Base-by-base conservation (phyloP, 2,113 vertebrate species). In the Lophochroa leadbeateri region DNA sequence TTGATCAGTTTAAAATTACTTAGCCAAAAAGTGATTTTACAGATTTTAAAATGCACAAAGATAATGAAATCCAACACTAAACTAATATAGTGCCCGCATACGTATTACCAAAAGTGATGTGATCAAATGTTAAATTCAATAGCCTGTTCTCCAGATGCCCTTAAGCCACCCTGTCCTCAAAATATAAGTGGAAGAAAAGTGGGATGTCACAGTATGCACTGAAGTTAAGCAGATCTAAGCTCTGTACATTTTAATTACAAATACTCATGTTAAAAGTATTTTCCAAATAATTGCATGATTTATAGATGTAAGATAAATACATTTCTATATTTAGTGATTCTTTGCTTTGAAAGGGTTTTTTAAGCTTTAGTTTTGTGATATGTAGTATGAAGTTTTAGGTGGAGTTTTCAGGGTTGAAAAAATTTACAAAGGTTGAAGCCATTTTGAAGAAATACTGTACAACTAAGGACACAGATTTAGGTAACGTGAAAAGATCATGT, bases 231-330 rank as follows among this genome's bases (percentile, higher is more conserved):
- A 95, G 93, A 89, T 92, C 55, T 94, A 64, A 79, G 39, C 25
- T 86, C 68, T 91, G 64, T 77, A 91, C 77, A 35, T 94, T 86
- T 94, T 94, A 94, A 94, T 95, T 95, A 86, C 80, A 47, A 88
- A 81, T 86, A 82, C 58, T 94, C 23, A 63, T 41, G 60, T 91
- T 94, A 79, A 82, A 95, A 95, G 55, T 90, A 92, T 95, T 91
- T 96, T 95, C 92, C 77, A 96, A 96, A 96, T 96, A 96, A 88
- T 94, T 95, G 7, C 52, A 79, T 89, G 72, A 95, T 93, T 96
- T 86, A 88, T 86, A 64, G 50, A 47, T 78, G 29, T 70, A 88
- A 78, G 60, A 75, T 78, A 94, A 91, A 86, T 86, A 82, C 44
- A 53, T 83, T 92, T 92, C 91, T 97, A 41, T 89, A 87, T 89